These are phyloP conservation scores for Zaprionus gabonicus DNA, from an alignment of 1,140 invertebrate genomes.

Conservation along the genomic window DNA sequence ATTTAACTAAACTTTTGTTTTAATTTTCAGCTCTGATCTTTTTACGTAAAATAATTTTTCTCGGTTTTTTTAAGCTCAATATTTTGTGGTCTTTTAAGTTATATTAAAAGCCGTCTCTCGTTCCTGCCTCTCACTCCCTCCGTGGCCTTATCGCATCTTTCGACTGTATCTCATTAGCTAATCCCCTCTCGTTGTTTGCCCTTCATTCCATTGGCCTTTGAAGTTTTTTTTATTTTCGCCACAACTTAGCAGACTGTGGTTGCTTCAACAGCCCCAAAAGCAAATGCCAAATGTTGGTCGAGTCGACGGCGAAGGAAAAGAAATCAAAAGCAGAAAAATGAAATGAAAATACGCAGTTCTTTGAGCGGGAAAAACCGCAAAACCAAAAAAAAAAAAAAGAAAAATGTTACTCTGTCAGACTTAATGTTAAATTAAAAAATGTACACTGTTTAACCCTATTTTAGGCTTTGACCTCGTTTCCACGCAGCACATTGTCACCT, in stretches of 20 bases:
- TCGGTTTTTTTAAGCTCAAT: neutral
- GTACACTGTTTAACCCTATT: constrained; percentile 58
- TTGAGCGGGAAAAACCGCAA: constrained; percentile 55
- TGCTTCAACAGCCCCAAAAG: constrained; percentile 44
- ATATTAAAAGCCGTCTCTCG: neutral
- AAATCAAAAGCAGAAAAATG: constrained; percentile 33
- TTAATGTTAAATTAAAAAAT: constrained; percentile 76
- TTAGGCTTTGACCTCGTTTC: constrained; percentile 53
- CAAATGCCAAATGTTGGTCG: constrained; percentile 32
- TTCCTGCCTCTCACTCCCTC: neutral
- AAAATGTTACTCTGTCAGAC: constrained; percentile 35
- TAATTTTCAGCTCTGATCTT: neutral
- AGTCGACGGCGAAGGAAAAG: constrained; percentile 11
- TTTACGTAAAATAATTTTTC: neutral
- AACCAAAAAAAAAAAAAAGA: constrained; percentile 8
- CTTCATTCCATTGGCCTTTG: constrained; percentile 39
- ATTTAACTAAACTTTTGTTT: too few relatives aligned
- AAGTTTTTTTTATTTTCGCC: constrained; percentile 52
- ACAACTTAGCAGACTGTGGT: constrained; percentile 60
- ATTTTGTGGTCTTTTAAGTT: constrained; percentile 1
- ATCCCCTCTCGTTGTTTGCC: constrained; percentile 31
- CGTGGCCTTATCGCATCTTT: constrained; percentile 21
- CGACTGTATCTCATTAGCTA: constrained; percentile 40
- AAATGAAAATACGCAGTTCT: constrained; percentile 14
- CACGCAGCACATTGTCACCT: constrained; percentile 53